These are phyloP conservation scores for Bombus superbus DNA, from an alignment of 1,140 invertebrate species.

Conservation along the genomic window DNA sequence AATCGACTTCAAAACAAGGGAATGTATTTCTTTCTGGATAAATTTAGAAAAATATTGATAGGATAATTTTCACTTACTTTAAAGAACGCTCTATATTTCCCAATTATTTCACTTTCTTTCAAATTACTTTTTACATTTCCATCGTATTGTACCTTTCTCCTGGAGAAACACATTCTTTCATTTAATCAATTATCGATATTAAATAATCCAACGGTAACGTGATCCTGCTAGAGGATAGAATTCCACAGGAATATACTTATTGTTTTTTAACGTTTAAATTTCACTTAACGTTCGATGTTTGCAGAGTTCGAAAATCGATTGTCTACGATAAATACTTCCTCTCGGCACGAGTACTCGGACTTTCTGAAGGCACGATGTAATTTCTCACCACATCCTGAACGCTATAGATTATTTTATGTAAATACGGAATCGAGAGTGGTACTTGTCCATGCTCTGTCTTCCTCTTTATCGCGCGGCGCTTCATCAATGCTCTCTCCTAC, in stretches of 20 bases:
- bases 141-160: neutral
- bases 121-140: neutral
- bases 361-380: conserved; percentile 53
- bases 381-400: conserved; percentile 60
- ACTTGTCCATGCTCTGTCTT: conserved; percentile 38
- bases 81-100: neutral
- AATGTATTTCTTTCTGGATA: neutral
- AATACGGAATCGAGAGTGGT: conserved; percentile 69
- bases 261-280: conserved; percentile 20
- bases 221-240: neutral
- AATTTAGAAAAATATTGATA: neutral
- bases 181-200: neutral
- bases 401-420: conserved; percentile 70
- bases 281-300: conserved; percentile 6
- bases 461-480: neutral
- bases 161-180: neutral
- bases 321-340: conserved; percentile 62
- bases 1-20: neutral
- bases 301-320: conserved; percentile 53
- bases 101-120: neutral
- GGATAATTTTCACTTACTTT: neutral
- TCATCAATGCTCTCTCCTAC: neutral
- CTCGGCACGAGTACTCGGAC: conserved; percentile 36
- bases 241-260: neutral
- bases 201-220: neutral